These are phyloP conservation scores for Ganaspis brasiliensis DNA, from an alignment of 2,888 invertebrate species.

Conservation along the genomic window DNA sequence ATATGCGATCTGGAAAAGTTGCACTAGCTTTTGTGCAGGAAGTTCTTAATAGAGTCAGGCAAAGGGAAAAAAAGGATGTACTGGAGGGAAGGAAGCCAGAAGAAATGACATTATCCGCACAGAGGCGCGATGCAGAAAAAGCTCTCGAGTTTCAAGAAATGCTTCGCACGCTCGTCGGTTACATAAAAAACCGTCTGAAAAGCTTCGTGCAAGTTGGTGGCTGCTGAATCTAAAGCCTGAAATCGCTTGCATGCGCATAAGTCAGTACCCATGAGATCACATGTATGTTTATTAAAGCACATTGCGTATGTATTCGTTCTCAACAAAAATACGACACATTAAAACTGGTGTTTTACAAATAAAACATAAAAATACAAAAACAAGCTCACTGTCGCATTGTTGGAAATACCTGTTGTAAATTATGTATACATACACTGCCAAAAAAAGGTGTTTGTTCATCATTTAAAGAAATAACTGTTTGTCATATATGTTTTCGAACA, in stretches of 20 bases:
- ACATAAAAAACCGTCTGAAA: conserved; percentile 57
- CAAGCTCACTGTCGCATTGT: too few species aligned
- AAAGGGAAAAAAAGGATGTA: conserved; percentile 48
- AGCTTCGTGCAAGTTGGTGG: conserved; percentile 53
- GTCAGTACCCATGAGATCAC: conserved; percentile 38
- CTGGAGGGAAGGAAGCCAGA: conserved; percentile 59
- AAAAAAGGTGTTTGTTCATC: too few species aligned
- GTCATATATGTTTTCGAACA: too few species aligned
- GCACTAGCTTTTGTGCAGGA: conserved; percentile 16
- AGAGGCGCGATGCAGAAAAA: conserved; percentile 74
- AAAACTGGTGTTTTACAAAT: not conserved
- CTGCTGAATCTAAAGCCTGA: conserved; percentile 42
- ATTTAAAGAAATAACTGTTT: too few species aligned
- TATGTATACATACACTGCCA: too few species aligned
- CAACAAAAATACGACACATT: not conserved
- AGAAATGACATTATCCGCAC: conserved; percentile 70
- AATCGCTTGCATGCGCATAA: conserved; percentile 47
- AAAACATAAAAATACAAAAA: too few species aligned
- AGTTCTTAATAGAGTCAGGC: conserved; percentile 32
- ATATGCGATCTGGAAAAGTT: conserved; percentile 27
- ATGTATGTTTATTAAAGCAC: conserved; percentile 55
- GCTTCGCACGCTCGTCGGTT: conserved; percentile 58
- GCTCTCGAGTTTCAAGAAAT: conserved; percentile 67
- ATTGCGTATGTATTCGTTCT: not conserved
- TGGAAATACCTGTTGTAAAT: too few species aligned